Conservation (phyloP, 2,797 vertebrate genomes). For the Smutsia temminckii region DNA sequence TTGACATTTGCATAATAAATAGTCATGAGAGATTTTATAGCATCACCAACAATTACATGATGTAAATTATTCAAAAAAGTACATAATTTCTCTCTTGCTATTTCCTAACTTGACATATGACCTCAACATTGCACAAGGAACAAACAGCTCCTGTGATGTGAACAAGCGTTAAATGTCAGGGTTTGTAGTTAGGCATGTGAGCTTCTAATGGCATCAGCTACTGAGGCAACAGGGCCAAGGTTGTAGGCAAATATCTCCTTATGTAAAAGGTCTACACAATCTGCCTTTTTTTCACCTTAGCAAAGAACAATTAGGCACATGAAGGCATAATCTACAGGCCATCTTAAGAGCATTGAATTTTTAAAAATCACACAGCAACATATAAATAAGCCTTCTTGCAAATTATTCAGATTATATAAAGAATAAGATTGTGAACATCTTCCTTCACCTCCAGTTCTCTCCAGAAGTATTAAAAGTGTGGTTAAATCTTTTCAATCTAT, state of each 20-base stretch:
- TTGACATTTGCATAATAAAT: background rate
- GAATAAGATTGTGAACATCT: background rate
- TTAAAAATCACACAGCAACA: background rate
- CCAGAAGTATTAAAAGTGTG: background rate
- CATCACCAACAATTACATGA: background rate
- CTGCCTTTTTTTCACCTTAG: background rate
- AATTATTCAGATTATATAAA: constrained; percentile 13
- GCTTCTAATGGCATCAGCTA: background rate
- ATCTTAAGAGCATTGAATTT: background rate
- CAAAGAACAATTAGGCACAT: background rate
- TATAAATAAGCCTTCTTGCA: background rate
- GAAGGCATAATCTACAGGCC: background rate
- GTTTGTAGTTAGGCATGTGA: background rate
- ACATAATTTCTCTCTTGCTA: background rate
- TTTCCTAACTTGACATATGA: background rate
- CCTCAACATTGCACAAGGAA: background rate
- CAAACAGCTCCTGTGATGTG: background rate
- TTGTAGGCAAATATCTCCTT: background rate
- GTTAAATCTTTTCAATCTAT: constrained; percentile 8
- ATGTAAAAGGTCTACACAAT: background rate
- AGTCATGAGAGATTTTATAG: background rate
- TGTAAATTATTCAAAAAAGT: constrained; percentile 12
- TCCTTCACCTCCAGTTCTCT: background rate
- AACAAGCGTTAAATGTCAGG: background rate
- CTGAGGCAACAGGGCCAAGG: background rate